Conservation (phyloP, 2,888 invertebrate species). For the Helobdella robusta region DNA sequence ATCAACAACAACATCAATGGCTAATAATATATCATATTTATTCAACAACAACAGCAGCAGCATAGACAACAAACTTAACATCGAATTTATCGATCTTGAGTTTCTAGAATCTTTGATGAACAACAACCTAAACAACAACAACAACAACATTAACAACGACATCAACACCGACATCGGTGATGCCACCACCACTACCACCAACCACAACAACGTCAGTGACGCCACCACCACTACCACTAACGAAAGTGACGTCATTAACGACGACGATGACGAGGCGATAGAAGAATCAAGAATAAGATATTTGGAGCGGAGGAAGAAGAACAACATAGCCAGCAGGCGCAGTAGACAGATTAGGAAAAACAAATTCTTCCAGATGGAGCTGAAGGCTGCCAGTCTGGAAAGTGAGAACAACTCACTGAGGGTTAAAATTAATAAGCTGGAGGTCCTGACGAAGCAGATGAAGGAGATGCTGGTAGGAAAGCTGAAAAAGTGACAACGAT, state of each 20-base stretch:
- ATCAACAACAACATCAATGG: too few relatives aligned
- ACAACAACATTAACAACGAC: too few relatives aligned
- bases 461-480: constrained; percentile 32
- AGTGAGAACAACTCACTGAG: constrained; percentile 39
- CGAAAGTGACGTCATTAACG: not conserved
- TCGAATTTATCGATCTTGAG: too few relatives aligned
- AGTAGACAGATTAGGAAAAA: constrained; percentile 42
- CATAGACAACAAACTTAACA: too few relatives aligned
- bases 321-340: constrained; percentile 44
- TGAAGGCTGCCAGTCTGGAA: constrained; percentile 39
- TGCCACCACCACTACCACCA: too few relatives aligned
- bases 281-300: constrained; percentile 29
- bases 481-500: constrained; percentile 9
- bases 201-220: too few relatives aligned
- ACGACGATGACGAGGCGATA: not conserved
- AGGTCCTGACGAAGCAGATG: constrained; percentile 42
- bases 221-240: too few relatives aligned
- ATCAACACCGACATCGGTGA: too few relatives aligned
- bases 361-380: constrained; percentile 42
- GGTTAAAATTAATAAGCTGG: constrained; percentile 40
- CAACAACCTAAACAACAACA: too few relatives aligned
- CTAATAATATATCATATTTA: too few relatives aligned
- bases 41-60: too few relatives aligned
- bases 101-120: too few relatives aligned
- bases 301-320: constrained; percentile 41